Evolutionary conservation across 2,113 vertebrate genomes (phyloP), one percentile per base, ranked within the genome.

Genomic region (Myrmecophaga tridactyla): DNA sequence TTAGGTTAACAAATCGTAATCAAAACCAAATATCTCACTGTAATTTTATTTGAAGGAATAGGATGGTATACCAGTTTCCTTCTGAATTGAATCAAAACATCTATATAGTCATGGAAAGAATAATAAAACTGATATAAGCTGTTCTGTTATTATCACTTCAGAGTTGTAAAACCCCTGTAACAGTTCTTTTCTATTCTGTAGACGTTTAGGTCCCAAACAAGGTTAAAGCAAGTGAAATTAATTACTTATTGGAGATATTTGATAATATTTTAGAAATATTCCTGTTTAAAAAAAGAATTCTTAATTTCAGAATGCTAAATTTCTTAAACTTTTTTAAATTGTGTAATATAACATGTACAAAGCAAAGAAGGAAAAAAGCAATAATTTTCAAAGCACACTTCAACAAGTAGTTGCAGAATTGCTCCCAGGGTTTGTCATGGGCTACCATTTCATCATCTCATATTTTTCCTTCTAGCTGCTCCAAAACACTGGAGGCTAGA

Each of bases 241-340:
- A 23, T 73, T 43, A 90, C 36, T 77, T 89, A 25, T 34, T 82
- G 63, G 60, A 51, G 88, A 77, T 92, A 85, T 62, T 62, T 69
- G 69, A 58, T 11, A 48, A 48, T 77, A 92, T 77, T 96, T 96
- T 90, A 94, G 48, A 96, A 96, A 80, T n/a, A 48, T 78, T 92
- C 82, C 85, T 93, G 48, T 94, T 84, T 90, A 92, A 51, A 36
- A 51, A 73, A 65, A 56, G 31, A 76, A 72, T 48, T 85, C 63
- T 95, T 75, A 94, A 48, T 91, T 89, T 92, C 82, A 92, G 62
- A 96, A 89, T 81, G 76, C 39, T 83, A 83, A 90, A 75, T 75
- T 11, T 48, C 84, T 43, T 86, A 76, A 93, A 94, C n/a, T n/a
- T n/a, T n/a, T n/a, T n/a, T n/a, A n/a, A n/a, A n/a, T n/a, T n/a